Base-by-base conservation (phyloP, 2,888 invertebrate genomes). In the Girardia tigrina region DNA sequence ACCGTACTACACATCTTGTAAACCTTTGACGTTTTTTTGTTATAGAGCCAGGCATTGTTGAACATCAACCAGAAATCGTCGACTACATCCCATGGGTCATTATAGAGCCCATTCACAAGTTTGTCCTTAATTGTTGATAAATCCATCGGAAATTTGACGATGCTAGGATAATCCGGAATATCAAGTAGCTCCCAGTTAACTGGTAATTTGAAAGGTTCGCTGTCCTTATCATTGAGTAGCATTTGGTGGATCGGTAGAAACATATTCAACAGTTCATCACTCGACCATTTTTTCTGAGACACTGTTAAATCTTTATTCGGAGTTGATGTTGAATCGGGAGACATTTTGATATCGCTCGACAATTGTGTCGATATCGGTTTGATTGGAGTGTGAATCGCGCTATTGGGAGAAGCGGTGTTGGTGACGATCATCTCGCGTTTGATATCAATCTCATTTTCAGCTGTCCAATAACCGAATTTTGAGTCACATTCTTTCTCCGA, bases 61-160 rank as follows among this genome's bases (percentile, higher is more conserved):
- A 99, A 97, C 98, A 99, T 99, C 79, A 97, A 88, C 94, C 95
- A 98, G 0, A 98, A 92, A 84, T 99, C 98, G 82, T 99, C 94
- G 1, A 95, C 94, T 84, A 94, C 98, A 84, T 95, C 92, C 95
- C 97, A 97, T 0, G 97, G 97, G 86, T 97, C 94, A 77, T 89
- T 89, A 84, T 97, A 99, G 82, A 91, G 90, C 36, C 94, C 95
- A 75, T 90, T 89, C 82, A 94, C 92, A 75, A 98, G 86, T 84
- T 94, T 95, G 81, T 90, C 88, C 82, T 91, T 91, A 79, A 99
- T 94, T 0, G 94, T 93, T 23, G 92, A 91, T 80, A 99, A 86
- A 85, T 99, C 98, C 90, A 99, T 99, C 0, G 94, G 95, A 81
- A 89, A 90, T 81, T 92, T 93, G 23, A 98, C 90, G 79, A 97